These are phyloP conservation scores for Macrotrachela quadricornifera DNA, from an alignment of 1,140 invertebrate species.

Conservation along the genomic window DNA sequence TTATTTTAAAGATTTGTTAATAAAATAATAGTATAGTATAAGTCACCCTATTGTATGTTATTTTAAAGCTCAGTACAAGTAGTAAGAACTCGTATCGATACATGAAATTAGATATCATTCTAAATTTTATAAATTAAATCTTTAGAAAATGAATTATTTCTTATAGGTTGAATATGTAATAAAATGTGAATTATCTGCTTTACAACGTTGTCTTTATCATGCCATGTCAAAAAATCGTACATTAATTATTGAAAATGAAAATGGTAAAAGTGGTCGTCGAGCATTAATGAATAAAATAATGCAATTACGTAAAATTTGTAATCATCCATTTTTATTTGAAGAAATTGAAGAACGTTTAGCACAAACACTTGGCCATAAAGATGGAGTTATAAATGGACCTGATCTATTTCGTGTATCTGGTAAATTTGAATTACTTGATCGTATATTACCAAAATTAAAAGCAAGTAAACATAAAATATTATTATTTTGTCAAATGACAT, in stretches of 20 bases:
- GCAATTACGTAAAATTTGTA: conserved; percentile 86
- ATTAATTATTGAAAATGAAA: conserved; percentile 48
- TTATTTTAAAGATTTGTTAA: too few relatives aligned
- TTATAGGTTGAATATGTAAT: conserved; percentile 75
- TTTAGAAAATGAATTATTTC: too few relatives aligned
- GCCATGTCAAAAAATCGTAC: conserved; percentile 94
- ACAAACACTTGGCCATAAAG: conserved; percentile 37
- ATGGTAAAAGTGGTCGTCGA: conserved; percentile 73
- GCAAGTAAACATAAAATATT: conserved; percentile 68
- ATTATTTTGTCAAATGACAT: conserved; percentile 98
- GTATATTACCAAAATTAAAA: conserved; percentile 86
- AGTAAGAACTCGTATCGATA: too few relatives aligned
- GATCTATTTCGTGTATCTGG: conserved; percentile 78
- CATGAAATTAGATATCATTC: too few relatives aligned
- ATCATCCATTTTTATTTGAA: conserved; percentile 98
- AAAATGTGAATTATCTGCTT: conserved; percentile 91
- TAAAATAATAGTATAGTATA: too few relatives aligned
- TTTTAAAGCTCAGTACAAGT: too few relatives aligned
- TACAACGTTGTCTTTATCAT: conserved; percentile 72
- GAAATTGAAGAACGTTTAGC: conserved; percentile 92
- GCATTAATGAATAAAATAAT: conserved; percentile 98
- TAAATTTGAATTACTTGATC: conserved; percentile 93
- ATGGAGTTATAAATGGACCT: conserved; percentile 39
- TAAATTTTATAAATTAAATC: too few relatives aligned
- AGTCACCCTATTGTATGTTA: too few relatives aligned